Conservation (phyloP, 2,113 vertebrate species). For the Paradoxurus hermaphroditus region DNA sequence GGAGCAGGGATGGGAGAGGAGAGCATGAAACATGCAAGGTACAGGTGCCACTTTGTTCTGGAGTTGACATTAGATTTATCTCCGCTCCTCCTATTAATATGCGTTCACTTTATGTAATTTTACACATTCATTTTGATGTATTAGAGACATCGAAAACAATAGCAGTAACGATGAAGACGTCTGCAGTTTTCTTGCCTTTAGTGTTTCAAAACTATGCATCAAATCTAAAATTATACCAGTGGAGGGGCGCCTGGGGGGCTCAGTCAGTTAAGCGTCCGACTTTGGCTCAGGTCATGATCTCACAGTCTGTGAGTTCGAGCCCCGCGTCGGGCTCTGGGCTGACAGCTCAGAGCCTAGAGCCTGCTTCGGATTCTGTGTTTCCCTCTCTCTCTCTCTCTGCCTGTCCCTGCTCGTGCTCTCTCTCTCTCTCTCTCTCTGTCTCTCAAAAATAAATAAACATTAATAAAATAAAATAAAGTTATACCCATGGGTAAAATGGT, state of each 20-base stretch:
- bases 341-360: too few relatives aligned
- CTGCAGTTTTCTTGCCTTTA: background rate
- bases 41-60: rapidly evolving
- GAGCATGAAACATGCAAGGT: rapidly evolving
- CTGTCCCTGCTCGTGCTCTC: too few relatives aligned
- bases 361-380: too few relatives aligned
- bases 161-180: background rate
- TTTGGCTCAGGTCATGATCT: too few relatives aligned
- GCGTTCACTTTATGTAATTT: rapidly evolving
- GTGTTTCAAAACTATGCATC: background rate
- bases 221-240: background rate
- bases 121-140: background rate
- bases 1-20: rapidly evolving
- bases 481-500: background rate
- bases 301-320: too few relatives aligned
- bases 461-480: background rate
- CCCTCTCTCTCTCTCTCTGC: too few relatives aligned
- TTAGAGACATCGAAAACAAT: background rate
- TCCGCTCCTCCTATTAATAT: rapidly evolving
- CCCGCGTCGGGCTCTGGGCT: too few relatives aligned
- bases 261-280: too few relatives aligned
- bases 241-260: too few relatives aligned
- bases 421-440: too few relatives aligned
- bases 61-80: rapidly evolving
- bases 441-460: too few relatives aligned